phyloP scores from a whole-genome alignment of 1,140 invertebrate species.

The Saxidomus purpurata region DNA sequence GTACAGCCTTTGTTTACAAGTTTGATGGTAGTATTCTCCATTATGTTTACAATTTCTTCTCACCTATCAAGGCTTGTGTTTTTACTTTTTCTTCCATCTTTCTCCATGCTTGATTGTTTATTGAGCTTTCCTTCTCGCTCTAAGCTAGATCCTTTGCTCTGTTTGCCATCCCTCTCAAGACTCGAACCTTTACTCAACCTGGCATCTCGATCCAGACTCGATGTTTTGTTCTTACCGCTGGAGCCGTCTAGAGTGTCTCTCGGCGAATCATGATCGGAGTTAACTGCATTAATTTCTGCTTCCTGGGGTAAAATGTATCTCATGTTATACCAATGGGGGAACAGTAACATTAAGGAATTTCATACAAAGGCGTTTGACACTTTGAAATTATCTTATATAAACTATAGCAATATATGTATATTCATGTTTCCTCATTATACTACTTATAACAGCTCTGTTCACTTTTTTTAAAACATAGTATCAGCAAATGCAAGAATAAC shows the following conservation, averaged over 20 bases:
- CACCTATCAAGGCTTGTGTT: constrained; percentile 47
- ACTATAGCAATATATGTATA: too few species aligned
- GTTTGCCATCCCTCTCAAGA: constrained; percentile 11
- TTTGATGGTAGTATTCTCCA: neutral
- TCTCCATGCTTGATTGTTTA: constrained; percentile 39
- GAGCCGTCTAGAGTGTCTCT: constrained; percentile 51
- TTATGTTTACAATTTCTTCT: neutral
- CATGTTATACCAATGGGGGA: too few species aligned
- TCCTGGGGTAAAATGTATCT: constrained; percentile 65
- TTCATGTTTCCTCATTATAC: too few species aligned
- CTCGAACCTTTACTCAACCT: constrained; percentile 5
- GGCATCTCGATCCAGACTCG: constrained; percentile 31
- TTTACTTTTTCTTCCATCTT: constrained; percentile 41
- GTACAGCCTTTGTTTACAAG: too few species aligned
- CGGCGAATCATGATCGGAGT: constrained; percentile 74
- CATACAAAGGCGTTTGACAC: neutral
- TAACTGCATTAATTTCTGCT: constrained; percentile 73
- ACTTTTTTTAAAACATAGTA: too few species aligned
- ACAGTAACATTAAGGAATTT: too few species aligned
- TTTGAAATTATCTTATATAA: neutral
- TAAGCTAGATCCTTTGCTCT: constrained; percentile 38
- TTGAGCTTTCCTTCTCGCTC: constrained; percentile 25
- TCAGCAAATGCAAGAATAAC: too few species aligned
- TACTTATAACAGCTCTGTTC: too few species aligned
- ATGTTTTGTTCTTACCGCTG: constrained; percentile 24